A percentile compares a stretch with the other conserved stretches of the same genome.
phyloP scores from a whole-genome alignment of 2,113 vertebrate species.

The Hippoglossus stenolepis region DNA sequence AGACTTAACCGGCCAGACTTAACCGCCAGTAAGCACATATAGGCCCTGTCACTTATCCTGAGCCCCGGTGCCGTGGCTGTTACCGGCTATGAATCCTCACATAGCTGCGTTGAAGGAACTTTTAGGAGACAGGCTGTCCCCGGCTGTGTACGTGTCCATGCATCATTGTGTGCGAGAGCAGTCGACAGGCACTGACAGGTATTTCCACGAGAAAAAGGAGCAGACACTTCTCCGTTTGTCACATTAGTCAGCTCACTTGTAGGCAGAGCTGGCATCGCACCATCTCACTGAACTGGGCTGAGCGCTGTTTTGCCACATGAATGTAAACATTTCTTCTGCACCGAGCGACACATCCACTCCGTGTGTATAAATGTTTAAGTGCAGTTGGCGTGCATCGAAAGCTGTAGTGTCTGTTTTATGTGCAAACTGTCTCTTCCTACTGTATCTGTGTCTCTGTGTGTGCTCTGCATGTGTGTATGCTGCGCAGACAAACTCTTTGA shows the following conservation, averaged over 20 bases:
- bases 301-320: slow-evolving; percentile 49
- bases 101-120: slow-evolving; percentile 42
- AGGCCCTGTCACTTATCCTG: slow-evolving; percentile 33
- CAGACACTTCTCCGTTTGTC: slow-evolving; percentile 66
- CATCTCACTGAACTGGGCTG: slow-evolving; percentile 52
- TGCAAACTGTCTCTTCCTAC: slow-evolving; percentile 16
- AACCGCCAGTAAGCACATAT: slow-evolving; percentile 12
- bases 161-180: slow-evolving; percentile 38
- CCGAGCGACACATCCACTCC: slow-evolving; percentile 40
- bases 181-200: slow-evolving; percentile 72
- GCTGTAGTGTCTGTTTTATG: neutral
- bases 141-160: slow-evolving; percentile 34
- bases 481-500: slow-evolving; percentile 62
- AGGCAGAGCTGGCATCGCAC: slow-evolving; percentile 58
- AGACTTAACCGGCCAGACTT: slow-evolving; percentile 1
- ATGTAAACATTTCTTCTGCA: slow-evolving; percentile 49
- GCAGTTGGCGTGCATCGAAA: slow-evolving; percentile 36
- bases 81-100: slow-evolving; percentile 40
- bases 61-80: neutral
- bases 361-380: slow-evolving; percentile 69
- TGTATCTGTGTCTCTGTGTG: slow-evolving; percentile 23
- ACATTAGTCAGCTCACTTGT: slow-evolving; percentile 67
- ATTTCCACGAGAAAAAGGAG: slow-evolving; percentile 68
- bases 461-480: slow-evolving; percentile 5
- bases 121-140: slow-evolving; percentile 56